A percentile compares a stretch with the other conserved stretches of the same genome.
Conservation (phyloP, 1,140 invertebrate genomes). For the Nymphalis io region DNA sequence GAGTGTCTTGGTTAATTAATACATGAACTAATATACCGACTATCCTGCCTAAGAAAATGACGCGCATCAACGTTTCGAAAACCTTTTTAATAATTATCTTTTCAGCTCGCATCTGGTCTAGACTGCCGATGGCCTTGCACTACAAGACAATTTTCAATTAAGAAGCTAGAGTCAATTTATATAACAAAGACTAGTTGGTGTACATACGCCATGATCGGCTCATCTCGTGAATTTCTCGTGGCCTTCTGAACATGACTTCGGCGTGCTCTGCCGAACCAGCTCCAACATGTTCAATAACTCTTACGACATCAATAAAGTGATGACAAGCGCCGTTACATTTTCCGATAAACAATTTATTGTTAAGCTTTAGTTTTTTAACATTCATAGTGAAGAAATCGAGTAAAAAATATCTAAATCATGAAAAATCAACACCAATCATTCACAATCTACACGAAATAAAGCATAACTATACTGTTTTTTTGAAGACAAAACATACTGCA, state of each 20-base stretch:
- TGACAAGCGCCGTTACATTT: conserved; percentile 1
- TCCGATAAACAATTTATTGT: background rate
- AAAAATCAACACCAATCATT: too few relatives aligned
- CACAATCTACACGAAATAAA: too few relatives aligned
- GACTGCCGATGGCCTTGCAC: conserved; percentile 22
- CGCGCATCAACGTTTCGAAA: conserved; percentile 14
- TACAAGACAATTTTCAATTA: conserved; percentile 62
- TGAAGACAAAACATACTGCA: too few relatives aligned
- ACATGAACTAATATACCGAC: too few relatives aligned
- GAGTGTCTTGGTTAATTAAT: too few relatives aligned
- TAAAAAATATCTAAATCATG: too few relatives aligned
- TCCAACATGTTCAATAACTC: conserved; percentile 36
- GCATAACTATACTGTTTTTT: too few relatives aligned
- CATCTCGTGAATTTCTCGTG: conserved; percentile 65
- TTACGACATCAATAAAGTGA: conserved; percentile 31
- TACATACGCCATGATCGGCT: conserved; percentile 62
- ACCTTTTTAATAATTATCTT: conserved; percentile 34
- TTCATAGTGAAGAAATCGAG: background rate
- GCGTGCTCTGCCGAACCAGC: conserved; percentile 43
- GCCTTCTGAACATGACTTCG: conserved; percentile 59
- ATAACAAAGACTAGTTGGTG: conserved; percentile 61
- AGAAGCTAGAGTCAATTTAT: conserved; percentile 70
- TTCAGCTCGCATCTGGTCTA: conserved; percentile 7
- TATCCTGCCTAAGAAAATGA: too few relatives aligned
- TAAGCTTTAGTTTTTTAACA: background rate